A percentile compares a stretch with the other conserved stretches of the same genome.
Conservation (phyloP, 2,113 vertebrate genomes). For the Dicaeum eximium region DNA sequence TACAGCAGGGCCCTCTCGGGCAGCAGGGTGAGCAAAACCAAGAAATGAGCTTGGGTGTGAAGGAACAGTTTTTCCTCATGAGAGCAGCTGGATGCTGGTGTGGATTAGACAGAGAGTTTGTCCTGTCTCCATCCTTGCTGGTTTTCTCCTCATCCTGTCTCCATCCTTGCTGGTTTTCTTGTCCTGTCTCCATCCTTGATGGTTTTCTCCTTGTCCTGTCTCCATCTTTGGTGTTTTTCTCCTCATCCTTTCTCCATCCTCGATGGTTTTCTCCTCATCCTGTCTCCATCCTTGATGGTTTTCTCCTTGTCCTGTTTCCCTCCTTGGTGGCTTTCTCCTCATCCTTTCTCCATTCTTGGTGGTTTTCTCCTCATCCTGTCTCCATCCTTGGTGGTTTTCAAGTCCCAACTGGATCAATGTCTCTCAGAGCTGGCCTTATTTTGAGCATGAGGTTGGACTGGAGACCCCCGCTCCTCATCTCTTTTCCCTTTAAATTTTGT, state of each 20-base stretch:
- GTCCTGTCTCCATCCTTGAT: too few relatives aligned
- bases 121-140: background rate
- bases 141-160: background rate
- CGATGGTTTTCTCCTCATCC: background rate
- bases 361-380: background rate
- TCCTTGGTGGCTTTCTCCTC: background rate
- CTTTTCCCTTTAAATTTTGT: background rate
- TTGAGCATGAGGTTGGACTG: background rate
- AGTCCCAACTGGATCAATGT: background rate
- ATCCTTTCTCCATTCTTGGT: fast-evolving
- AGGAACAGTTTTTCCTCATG: background rate
- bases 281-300: background rate
- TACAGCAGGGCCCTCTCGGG: background rate
- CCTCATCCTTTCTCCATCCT: background rate
- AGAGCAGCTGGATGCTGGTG: background rate
- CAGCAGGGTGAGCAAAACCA: background rate
- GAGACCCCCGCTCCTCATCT: background rate
- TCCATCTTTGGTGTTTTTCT: background rate
- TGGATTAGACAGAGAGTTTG: background rate
- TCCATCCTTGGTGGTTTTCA: background rate
- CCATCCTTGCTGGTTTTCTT: too few relatives aligned
- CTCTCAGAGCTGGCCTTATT: background rate
- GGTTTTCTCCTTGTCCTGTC: background rate
- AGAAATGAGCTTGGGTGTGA: background rate
- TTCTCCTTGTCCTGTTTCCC: background rate